phyloP scores from a whole-genome alignment of 1,140 invertebrate species.

The Helicoverpa armigera region DNA sequence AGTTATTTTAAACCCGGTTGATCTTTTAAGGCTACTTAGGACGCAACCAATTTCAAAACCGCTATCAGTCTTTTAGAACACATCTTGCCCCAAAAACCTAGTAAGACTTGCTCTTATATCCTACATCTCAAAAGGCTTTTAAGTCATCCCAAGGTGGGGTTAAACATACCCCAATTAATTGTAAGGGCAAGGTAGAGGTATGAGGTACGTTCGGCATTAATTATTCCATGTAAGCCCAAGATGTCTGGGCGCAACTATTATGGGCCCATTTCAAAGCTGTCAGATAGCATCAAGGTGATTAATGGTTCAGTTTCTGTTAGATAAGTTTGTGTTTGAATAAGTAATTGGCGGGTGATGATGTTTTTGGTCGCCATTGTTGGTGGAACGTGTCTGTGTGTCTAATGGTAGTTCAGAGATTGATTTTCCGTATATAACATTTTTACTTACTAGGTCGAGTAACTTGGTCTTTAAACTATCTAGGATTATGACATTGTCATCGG shows the following conservation, averaged over 20 bases:
- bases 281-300: conserved; percentile 51
- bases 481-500: too few species aligned
- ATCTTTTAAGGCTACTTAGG: too few species aligned
- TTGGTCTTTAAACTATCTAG: too few species aligned
- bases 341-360: conserved; percentile 38
- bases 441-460: too few species aligned
- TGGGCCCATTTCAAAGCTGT: conserved; percentile 48
- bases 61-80: background rate
- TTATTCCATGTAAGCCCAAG: conserved; percentile 53
- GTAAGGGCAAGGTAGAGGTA: conserved; percentile 41
- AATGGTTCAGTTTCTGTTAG: conserved; percentile 41
- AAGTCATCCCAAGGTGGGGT: conserved; percentile 34
- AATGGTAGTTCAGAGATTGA: background rate
- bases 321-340: conserved; percentile 46
- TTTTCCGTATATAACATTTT: too few species aligned
- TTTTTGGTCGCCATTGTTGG: conserved; percentile 10
- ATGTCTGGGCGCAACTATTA: conserved; percentile 48
- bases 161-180: conserved; percentile 52
- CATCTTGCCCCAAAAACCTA: background rate
- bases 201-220: conserved; percentile 52
- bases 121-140: conserved; percentile 8
- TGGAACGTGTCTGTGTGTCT: background rate
- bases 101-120: conserved; percentile 34
- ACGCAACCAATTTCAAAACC: background rate
- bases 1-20: too few species aligned